These are phyloP conservation scores for Drosophila fulvimacula DNA, from an alignment of 2,888 invertebrate genomes.

Conservation along the genomic window DNA sequence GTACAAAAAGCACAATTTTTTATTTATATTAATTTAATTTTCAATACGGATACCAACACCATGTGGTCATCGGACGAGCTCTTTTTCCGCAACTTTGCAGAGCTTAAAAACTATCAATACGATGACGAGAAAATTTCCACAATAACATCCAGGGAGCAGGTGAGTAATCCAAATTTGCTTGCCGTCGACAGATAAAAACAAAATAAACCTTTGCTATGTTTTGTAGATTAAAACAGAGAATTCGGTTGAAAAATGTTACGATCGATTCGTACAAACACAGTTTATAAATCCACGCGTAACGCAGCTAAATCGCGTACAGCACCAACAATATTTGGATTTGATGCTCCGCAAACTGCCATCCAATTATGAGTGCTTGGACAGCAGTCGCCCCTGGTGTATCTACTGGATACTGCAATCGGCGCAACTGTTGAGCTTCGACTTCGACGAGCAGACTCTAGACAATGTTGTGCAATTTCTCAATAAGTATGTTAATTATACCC, in stretches of 20 bases:
- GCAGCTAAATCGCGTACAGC: slow-evolving; percentile 87
- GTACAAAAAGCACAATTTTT: slow-evolving; percentile 13
- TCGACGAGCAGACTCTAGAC: slow-evolving; percentile 86
- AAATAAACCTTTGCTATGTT: neutral
- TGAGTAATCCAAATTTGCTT: slow-evolving; percentile 70
- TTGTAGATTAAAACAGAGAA: slow-evolving; percentile 87
- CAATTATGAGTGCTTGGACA: slow-evolving; percentile 94
- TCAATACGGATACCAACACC: slow-evolving; percentile 31
- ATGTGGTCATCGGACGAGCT: slow-evolving; percentile 64
- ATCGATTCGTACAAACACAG: slow-evolving; percentile 85
- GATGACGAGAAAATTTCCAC: slow-evolving; percentile 88
- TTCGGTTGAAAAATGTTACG: slow-evolving; percentile 86
- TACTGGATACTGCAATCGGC: slow-evolving; percentile 98
- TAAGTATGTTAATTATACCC: slow-evolving; percentile 84
- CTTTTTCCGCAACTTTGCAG: slow-evolving; percentile 79
- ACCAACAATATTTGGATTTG: slow-evolving; percentile 88
- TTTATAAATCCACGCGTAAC: slow-evolving; percentile 87
- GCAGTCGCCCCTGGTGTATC: slow-evolving; percentile 97
- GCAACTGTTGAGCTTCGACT: slow-evolving; percentile 89
- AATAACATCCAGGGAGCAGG: slow-evolving; percentile 87
- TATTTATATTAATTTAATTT: slow-evolving; percentile 36
- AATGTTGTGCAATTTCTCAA: slow-evolving; percentile 87
- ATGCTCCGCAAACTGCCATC: slow-evolving; percentile 89
- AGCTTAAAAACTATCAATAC: slow-evolving; percentile 85
- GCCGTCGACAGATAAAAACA: slow-evolving; percentile 4